Evolutionary conservation across 2,797 vertebrate genomes (phyloP).

Genomic region (Nannoperca australis): DNA sequence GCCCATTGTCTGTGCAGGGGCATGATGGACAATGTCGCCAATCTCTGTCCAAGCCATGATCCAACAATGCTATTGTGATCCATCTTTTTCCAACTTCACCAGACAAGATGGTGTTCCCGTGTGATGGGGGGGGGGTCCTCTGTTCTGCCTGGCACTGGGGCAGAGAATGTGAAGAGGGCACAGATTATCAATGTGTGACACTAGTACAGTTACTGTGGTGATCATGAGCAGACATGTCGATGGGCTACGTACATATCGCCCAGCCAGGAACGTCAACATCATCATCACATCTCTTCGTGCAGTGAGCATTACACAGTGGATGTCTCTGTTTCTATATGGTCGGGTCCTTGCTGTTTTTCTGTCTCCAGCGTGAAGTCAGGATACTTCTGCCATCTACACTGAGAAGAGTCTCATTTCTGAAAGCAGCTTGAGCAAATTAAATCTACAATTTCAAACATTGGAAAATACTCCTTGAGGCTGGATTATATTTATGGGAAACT

Average conservation of each 20-base stretch:
- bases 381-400: not conserved
- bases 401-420: constrained; percentile 3
- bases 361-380: constrained; percentile 11
- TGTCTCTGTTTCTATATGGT: not conserved
- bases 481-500: constrained; percentile 12
- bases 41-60: constrained; percentile 66
- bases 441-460: not conserved
- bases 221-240: constrained; percentile 27
- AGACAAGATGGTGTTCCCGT: constrained; percentile 54
- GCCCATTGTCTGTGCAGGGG: constrained; percentile 64
- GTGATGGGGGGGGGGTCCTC: constrained; percentile 31
- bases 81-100: constrained; percentile 43
- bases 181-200: constrained; percentile 40
- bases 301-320: constrained; percentile 6
- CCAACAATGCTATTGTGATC: constrained; percentile 68
- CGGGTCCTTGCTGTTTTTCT: constrained; percentile 1
- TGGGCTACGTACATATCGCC: not conserved
- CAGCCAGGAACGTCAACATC: constrained; percentile 8
- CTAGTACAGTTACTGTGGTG: constrained; percentile 35
- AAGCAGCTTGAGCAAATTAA: not conserved
- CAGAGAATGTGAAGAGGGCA: constrained; percentile 22
- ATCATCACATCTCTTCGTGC: constrained; percentile 10
- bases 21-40: constrained; percentile 61
- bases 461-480: constrained; percentile 9
- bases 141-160: constrained; percentile 66